These are phyloP conservation scores for Chrysolina oricalcia DNA, from an alignment of 2,888 invertebrate genomes.

Conservation along the genomic window DNA sequence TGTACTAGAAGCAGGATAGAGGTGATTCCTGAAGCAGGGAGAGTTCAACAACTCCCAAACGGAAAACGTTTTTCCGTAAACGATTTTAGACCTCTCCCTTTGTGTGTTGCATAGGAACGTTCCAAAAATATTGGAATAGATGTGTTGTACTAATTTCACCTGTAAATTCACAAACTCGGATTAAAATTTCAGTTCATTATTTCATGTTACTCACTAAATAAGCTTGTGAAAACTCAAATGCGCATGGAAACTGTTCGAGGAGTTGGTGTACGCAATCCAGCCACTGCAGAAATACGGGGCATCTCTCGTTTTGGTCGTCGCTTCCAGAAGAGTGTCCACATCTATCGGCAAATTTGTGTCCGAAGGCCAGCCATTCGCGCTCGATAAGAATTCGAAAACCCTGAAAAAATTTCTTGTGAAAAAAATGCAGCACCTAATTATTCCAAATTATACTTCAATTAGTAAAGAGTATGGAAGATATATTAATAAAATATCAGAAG, in stretches of 20 bases:
- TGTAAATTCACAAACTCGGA: conserved; percentile 69
- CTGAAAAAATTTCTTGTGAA: conserved; percentile 70
- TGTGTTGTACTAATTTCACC: conserved; percentile 96
- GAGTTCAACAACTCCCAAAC: conserved; percentile 91
- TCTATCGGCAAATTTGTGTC: conserved; percentile 98
- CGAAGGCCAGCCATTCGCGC: conserved; percentile 98
- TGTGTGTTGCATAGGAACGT: conserved; percentile 94
- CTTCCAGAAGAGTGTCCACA: conserved; percentile 88
- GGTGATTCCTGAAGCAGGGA: conserved; percentile 88
- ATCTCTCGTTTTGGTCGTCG: conserved; percentile 95
- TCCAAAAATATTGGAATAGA: conserved; percentile 96
- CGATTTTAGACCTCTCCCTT: conserved; percentile 80
- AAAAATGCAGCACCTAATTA: too few relatives aligned
- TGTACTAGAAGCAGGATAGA: conserved; percentile 78
- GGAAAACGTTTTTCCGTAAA: conserved; percentile 82
- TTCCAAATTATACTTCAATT: too few relatives aligned
- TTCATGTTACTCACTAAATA: conserved; percentile 83
- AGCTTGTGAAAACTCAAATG: conserved; percentile 95
- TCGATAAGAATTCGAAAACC: conserved; percentile 95
- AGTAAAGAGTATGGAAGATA: too few relatives aligned
- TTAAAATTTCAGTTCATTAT: conserved; percentile 1
- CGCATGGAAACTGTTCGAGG: conserved; percentile 89
- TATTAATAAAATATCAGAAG: too few relatives aligned
- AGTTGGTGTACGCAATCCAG: conserved; percentile 97
- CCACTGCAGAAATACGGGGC: conserved; percentile 99